Evolutionary conservation across 2,888 invertebrate species (phyloP).

Genomic region (Abrostola triplasia): DNA sequence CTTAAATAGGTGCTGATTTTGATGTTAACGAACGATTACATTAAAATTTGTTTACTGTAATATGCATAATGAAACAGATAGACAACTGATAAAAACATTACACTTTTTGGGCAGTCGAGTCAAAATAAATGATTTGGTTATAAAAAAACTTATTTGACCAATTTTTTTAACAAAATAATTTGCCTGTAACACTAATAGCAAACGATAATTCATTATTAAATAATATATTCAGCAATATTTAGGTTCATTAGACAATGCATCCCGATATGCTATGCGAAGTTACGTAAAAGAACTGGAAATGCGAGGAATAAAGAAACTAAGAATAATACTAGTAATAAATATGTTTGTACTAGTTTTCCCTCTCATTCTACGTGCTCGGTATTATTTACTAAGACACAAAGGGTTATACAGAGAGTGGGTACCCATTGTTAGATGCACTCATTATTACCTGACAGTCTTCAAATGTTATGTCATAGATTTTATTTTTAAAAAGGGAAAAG

Average conservation of each 20-base stretch:
- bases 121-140: too few relatives aligned
- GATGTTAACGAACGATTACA: too few relatives aligned
- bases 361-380: neutral
- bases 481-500: neutral
- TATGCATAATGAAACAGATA: too few relatives aligned
- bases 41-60: too few relatives aligned
- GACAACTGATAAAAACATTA: too few relatives aligned
- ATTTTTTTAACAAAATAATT: too few relatives aligned
- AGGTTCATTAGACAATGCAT: too few relatives aligned
- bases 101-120: too few relatives aligned
- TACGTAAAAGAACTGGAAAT: neutral
- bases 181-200: too few relatives aligned
- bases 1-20: neutral
- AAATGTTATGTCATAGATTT: neutral
- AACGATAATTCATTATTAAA: too few relatives aligned
- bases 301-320: neutral
- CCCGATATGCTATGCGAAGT: neutral
- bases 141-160: too few relatives aligned
- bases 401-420: neutral
- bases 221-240: too few relatives aligned
- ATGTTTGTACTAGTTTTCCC: neutral
- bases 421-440: neutral
- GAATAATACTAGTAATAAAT: neutral
- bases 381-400: slow-evolving; percentile 4
- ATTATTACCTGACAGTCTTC: neutral